A percentile compares a stretch with the other conserved stretches of the same genome.
phyloP scores from a whole-genome alignment of 2,797 vertebrate species.

The Molossus molossus region DNA sequence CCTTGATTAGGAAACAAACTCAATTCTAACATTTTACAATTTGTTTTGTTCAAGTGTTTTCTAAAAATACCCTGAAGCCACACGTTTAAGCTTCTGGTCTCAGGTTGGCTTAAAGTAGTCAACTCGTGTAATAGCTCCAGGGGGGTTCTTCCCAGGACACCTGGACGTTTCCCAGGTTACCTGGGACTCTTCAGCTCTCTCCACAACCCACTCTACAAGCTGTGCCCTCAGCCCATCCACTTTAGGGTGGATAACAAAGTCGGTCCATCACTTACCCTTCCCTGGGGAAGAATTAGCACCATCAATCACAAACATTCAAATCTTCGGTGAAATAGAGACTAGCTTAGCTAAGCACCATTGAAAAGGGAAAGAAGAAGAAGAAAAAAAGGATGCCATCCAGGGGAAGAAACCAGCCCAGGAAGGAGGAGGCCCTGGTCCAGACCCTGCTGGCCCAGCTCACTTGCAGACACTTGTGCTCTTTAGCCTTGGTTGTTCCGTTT shows the following conservation, averaged over 20 bases:
- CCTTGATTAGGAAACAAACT: background rate
- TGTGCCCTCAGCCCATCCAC: background rate
- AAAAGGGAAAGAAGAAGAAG: background rate
- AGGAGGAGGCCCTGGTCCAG: background rate
- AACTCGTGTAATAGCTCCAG: background rate
- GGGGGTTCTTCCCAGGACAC: background rate
- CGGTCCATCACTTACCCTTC: background rate
- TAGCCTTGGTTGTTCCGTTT: background rate
- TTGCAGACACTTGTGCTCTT: background rate
- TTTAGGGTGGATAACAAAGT: background rate
- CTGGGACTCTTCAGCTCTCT: background rate
- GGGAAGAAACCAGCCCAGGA: background rate
- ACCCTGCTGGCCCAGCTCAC: background rate
- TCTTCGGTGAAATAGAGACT: background rate
- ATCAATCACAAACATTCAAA: background rate
- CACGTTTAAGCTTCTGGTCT: background rate
- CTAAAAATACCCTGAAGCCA: background rate
- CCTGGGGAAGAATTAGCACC: background rate
- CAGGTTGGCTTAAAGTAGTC: background rate
- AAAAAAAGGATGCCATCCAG: fast-evolving
- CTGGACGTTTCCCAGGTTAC: background rate
- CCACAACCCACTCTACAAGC: background rate
- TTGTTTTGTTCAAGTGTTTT: slow-evolving; percentile 5
- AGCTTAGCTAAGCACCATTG: background rate
- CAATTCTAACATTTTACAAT: background rate